Evolutionary conservation across 2,113 vertebrate genomes (phyloP), one percentile per base, ranked within the genome.

Genomic region (Excalfactoria chinensis): DNA sequence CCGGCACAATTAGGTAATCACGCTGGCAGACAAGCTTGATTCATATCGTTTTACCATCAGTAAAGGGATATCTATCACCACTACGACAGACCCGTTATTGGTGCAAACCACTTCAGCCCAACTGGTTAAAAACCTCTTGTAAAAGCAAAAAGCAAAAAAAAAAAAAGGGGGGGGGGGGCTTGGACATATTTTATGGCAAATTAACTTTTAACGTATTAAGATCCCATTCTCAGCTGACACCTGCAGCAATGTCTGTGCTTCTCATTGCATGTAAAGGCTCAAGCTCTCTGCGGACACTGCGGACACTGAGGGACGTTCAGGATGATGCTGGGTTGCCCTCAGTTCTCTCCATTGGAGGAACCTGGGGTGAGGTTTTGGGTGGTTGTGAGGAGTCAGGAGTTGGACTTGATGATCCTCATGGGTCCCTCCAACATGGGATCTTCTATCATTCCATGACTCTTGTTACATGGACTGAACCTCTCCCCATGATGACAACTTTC

Each of bases 1-100:
- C 80, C 7, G 1, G 75, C 77, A 4, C 89, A 80, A 20, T 11
- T 85, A 96, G 94, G 76, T 72, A 73, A 84, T 94, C 72, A 25
- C 0, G 0, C 84, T 94, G 95, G 91, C 93, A 96, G 84, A 83
- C 90, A 67, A 55, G 84, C 62, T 93, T 96, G 96, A 94, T 91
- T 95, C 88, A 86, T 95, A 84, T 76, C 60, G 18, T 86, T 93
- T 96, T 96, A 83, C 91, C 94, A 94, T 93, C 96, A 94, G 91
- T 7, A 51, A 86, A 78, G 85, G 28, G 79, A 64, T 88, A 97
- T 95, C 94, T 75, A 92, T 96, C 94, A 97, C 59, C 86, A 62
- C 51, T 13, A 6, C 0, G 28, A 95, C 93, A 95, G 93, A 40
- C 21, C 82, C 4, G 83, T 84, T 93, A 94, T 72, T 96, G 82